These are phyloP conservation scores for Desmodus rotundus DNA, from an alignment of 2,113 vertebrate genomes.

Conservation along the genomic window DNA sequence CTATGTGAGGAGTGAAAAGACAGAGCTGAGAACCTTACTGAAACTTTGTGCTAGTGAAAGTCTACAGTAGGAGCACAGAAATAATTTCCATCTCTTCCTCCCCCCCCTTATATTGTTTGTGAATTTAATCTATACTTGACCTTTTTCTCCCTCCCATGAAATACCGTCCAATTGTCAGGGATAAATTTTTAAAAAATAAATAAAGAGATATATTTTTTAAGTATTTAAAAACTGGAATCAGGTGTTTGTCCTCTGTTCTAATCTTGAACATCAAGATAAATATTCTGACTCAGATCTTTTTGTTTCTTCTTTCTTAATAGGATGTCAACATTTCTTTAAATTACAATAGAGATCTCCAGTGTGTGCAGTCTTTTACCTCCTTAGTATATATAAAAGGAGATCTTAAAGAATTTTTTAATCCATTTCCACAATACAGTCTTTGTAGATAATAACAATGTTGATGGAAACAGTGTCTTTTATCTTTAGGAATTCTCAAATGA, in stretches of 20 bases:
- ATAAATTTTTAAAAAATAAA: neutral
- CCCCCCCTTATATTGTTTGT: neutral
- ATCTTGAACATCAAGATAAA: constrained; percentile 1
- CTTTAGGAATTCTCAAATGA: constrained; percentile 42
- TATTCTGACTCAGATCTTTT: constrained; percentile 24
- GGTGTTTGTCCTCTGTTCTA: neutral
- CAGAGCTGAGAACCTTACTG: neutral
- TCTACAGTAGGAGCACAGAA: neutral
- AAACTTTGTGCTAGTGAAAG: neutral
- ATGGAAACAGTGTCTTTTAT: constrained; percentile 46
- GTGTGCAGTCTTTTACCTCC: neutral
- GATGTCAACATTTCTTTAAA: neutral
- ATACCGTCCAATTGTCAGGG: neutral
- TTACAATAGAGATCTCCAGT: constrained; percentile 18
- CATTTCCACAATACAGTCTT: constrained; percentile 40
- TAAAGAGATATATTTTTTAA: neutral
- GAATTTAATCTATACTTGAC: neutral
- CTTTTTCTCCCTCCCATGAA: neutral
- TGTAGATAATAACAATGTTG: constrained; percentile 56
- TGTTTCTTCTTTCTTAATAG: constrained; percentile 15
- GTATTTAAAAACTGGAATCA: neutral
- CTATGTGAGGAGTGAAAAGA: neutral
- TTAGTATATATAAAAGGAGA: neutral
- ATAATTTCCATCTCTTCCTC: neutral
- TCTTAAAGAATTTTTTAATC: constrained; percentile 54